These are phyloP conservation scores for Sigmodon hispidus DNA, from an alignment of 2,113 vertebrate genomes.

Conservation along the genomic window DNA sequence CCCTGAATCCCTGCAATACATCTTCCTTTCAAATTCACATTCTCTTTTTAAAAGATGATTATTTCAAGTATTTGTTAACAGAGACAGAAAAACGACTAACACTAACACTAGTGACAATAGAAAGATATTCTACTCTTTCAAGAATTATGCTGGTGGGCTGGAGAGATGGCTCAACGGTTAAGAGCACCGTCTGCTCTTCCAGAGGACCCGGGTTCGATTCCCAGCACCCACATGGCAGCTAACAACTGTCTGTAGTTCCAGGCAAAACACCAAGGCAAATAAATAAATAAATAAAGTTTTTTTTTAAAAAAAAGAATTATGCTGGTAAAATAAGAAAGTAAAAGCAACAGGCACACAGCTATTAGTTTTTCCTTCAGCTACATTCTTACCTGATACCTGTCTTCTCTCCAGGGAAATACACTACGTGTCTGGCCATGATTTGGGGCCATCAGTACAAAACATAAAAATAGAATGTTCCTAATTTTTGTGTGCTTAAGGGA, in stretches of 20 bases:
- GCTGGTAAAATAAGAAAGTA: constrained; percentile 29
- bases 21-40: neutral
- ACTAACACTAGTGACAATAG: too few relatives aligned
- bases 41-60: neutral
- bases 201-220: too few relatives aligned
- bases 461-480: neutral
- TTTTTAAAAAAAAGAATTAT: too few relatives aligned
- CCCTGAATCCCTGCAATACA: neutral
- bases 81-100: neutral
- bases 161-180: too few relatives aligned
- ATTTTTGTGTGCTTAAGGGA: constrained; percentile 2
- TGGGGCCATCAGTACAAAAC: neutral
- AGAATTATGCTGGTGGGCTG: neutral
- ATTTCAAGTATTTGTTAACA: neutral
- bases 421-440: neutral
- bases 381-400: neutral
- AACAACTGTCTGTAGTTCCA: too few relatives aligned
- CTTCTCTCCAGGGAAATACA: neutral
- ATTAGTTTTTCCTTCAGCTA: constrained; percentile 20
- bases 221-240: too few relatives aligned
- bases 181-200: too few relatives aligned
- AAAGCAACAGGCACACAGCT: neutral
- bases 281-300: too few relatives aligned
- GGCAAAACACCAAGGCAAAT: too few relatives aligned
- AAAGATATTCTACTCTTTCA: neutral